These are phyloP conservation scores for Tipula unca DNA, from an alignment of 2,888 invertebrate species.

Conservation along the genomic window DNA sequence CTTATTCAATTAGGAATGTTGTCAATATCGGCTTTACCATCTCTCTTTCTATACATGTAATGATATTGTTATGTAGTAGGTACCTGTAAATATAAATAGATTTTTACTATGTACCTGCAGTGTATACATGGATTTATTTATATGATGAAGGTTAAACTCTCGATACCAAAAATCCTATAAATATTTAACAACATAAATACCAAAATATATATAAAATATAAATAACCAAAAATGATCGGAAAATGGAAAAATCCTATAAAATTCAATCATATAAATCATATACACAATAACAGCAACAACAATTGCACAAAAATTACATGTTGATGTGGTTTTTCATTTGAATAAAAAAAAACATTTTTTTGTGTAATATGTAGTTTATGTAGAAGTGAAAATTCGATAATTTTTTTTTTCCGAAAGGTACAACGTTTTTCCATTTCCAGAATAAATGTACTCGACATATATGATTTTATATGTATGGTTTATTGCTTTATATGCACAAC, in stretches of 20 bases:
- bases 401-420: background rate
- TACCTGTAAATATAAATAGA: background rate
- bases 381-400: slow-evolving; percentile 8
- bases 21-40: too few species aligned
- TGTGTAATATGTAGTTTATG: background rate
- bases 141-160: background rate
- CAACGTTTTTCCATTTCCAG: background rate
- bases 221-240: background rate
- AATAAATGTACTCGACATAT: background rate
- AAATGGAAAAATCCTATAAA: background rate
- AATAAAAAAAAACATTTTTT: background rate
- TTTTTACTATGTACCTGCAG: background rate
- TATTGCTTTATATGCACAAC: background rate
- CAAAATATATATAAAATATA: background rate
- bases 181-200: background rate
- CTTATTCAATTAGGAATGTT: too few species aligned
- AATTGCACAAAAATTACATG: background rate
- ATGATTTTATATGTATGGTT: background rate
- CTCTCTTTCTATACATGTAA: too few species aligned
- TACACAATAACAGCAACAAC: background rate
- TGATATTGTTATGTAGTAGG: too few species aligned
- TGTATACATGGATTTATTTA: background rate
- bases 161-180: background rate
- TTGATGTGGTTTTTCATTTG: background rate
- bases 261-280: background rate